Evolutionary conservation across 2,797 vertebrate species (phyloP).

Genomic region (Leucoraja ocellata): DNA sequence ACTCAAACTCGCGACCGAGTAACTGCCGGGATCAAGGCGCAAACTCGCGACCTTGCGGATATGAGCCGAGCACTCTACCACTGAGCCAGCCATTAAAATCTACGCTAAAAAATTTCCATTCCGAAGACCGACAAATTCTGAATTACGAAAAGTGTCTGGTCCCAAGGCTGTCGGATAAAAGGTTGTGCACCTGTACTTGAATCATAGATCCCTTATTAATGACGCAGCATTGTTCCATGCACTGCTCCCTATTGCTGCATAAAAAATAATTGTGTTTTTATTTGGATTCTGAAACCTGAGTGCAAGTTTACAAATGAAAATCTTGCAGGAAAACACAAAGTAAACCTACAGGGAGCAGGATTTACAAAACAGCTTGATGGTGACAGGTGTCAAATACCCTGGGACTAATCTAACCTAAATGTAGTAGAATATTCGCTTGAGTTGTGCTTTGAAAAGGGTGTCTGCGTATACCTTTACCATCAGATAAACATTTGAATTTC

Average conservation of each 20-base stretch:
- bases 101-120: no score
- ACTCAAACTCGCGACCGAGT: no score
- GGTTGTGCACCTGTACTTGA: no score
- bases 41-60: no score
- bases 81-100: no score
- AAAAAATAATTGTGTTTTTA: not conserved
- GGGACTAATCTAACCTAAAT: not conserved
- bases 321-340: not conserved
- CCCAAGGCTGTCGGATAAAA: no score
- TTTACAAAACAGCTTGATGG: conserved; percentile 24
- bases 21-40: no score
- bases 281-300: not conserved
- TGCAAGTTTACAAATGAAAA: conserved; percentile 7
- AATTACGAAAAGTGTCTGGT: no score
- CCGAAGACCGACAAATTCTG: no score
- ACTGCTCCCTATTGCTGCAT: not conserved
- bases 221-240: not conserved
- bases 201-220: not conserved
- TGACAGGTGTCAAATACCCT: not conserved
- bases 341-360: not conserved
- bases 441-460: not conserved
- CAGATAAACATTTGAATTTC: conserved; percentile 17
- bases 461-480: not conserved
- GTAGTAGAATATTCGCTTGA: not conserved
- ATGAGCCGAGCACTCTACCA: no score